Evolutionary conservation across 2,113 vertebrate genomes (phyloP), one percentile per base, ranked within the genome.

Genomic region (Prinia subflava): DNA sequence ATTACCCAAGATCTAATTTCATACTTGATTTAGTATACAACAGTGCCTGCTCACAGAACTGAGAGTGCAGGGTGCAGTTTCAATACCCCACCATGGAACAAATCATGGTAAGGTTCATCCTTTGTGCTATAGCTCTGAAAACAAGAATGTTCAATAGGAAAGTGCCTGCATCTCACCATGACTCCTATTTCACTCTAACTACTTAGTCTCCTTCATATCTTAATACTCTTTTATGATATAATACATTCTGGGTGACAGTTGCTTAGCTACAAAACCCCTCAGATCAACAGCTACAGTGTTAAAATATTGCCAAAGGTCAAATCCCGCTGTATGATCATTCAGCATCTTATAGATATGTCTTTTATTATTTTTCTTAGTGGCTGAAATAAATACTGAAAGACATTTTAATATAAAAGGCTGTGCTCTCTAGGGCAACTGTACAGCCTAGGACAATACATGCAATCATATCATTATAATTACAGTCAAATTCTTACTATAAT

Each of bases 211-310:
- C 33, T 89, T 92, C 82, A 70, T 47, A 87, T 73, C 53, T 94
- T 96, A 89, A 94, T 77, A 89, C 33, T 76, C n/a, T 77, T 95
- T 94, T 92, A 95, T 71, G 77, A 91, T 71, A 57, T 15, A 92
- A 95, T 95, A 89, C 47, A 91, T 95, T 95, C 62, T 94, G 50
- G 53, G 83, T 95, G 89, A 93, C 94, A 96, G 96, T 95, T 95
- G 92, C 91, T 91, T 95, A 92, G 94, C 73, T 96, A 97, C 94
- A 93, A 97, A 94, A 78, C 31, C 41, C 87, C 90, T 92, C 46
- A 62, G 84, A 94, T 87, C 73, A 69, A 76, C 68, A 76, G 44
- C 88, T 85, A 76, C 80, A 88, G n/a, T 78, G 89, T 81, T 60
- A 92, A 94, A 96, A 96, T 75, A 77, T 78, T 74, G 74, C 83